These are phyloP conservation scores for Rhombomys opimus DNA, from an alignment of 2,113 vertebrate genomes.

Conservation along the genomic window DNA sequence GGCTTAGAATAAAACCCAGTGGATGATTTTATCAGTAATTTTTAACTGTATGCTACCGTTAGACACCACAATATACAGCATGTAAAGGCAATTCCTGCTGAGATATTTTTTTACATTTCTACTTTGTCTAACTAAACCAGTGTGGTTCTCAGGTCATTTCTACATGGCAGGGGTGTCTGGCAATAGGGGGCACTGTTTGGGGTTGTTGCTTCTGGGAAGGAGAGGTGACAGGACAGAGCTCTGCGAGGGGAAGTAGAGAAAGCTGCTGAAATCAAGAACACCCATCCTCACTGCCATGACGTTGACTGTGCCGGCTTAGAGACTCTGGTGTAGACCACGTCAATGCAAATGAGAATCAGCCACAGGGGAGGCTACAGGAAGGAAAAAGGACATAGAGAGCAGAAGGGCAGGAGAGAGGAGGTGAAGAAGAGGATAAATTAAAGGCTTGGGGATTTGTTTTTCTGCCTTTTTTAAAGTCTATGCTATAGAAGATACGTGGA, in stretches of 20 bases:
- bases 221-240: background rate
- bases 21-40: background rate
- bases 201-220: background rate
- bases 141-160: background rate
- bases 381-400: too few relatives aligned
- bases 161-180: background rate
- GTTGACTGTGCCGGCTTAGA: background rate
- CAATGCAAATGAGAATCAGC: background rate
- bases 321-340: background rate
- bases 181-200: background rate
- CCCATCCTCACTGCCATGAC: too few relatives aligned
- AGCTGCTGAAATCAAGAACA: background rate
- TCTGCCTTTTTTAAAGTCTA: background rate
- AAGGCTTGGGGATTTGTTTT: background rate
- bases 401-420: too few relatives aligned
- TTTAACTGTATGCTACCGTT: background rate
- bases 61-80: background rate
- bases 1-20: background rate
- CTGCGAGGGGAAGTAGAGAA: background rate
- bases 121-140: background rate
- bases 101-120: background rate
- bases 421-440: too few relatives aligned
- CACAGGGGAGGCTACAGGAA: background rate
- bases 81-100: background rate
- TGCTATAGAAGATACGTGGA: too few relatives aligned